Conservation (phyloP, 2,797 vertebrate species). For the Eleutherodactylus coqui region DNA sequence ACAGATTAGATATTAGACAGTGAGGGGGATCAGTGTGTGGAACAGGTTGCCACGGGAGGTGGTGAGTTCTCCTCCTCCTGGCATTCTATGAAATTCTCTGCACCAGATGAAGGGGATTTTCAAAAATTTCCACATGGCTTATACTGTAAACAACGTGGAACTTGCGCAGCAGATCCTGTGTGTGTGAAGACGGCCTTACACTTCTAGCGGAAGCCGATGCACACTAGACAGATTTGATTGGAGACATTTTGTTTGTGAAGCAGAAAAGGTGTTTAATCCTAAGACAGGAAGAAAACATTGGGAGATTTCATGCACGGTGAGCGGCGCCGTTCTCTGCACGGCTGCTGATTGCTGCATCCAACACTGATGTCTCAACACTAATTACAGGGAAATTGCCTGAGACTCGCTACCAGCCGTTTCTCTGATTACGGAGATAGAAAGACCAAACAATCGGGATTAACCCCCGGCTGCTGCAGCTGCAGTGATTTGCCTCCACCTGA, state of each 20-base stretch:
- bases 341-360: constrained; percentile 9
- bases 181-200: no score
- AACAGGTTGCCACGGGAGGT: no score
- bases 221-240: neutral
- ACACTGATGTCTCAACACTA: neutral
- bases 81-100: no score
- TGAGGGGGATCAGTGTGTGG: no score
- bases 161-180: no score
- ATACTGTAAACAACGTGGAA: no score
- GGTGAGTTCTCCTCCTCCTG: no score
- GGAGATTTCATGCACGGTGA: neutral
- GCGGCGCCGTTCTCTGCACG: neutral
- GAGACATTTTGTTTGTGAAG: neutral
- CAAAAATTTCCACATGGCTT: no score
- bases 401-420: neutral
- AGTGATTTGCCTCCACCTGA: neutral
- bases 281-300: neutral
- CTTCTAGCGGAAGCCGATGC: neutral
- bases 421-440: constrained; percentile 21
- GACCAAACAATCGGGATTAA: constrained; percentile 32
- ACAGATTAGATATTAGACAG: no score
- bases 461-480: constrained; percentile 26
- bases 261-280: neutral
- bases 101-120: no score
- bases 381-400: constrained; percentile 37